phyloP scores from a whole-genome alignment of 2,888 invertebrate genomes.

The Muscina levida region DNA sequence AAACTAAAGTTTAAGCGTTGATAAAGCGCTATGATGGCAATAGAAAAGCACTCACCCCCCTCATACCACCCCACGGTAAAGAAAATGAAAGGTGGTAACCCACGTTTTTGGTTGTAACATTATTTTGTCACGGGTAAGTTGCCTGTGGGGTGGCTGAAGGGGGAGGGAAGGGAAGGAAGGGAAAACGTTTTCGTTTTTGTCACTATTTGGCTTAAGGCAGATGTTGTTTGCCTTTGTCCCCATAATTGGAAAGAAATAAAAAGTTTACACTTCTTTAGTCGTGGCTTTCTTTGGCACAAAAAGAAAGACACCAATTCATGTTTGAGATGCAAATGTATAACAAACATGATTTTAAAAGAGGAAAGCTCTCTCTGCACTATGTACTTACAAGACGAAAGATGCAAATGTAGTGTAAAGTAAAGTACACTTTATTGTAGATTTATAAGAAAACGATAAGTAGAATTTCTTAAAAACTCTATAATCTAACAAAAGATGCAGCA shows the following conservation, averaged over 20 bases:
- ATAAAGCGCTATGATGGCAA: not conserved
- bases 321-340: no score
- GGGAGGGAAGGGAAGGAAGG: not conserved
- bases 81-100: not conserved
- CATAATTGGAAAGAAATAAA: slow-evolving; percentile 16
- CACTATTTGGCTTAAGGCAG: slow-evolving; percentile 18
- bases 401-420: no score
- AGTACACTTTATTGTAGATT: no score
- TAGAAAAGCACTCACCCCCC: not conserved
- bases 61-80: not conserved
- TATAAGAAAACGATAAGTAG: no score
- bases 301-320: not conserved
- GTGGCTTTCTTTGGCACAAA: not conserved
- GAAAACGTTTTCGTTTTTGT: not conserved
- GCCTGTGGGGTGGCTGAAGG: no score
- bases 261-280: not conserved
- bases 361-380: no score
- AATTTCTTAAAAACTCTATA: no score
- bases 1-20: slow-evolving; percentile 33
- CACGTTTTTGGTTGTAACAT: not conserved
- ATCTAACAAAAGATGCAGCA: no score
- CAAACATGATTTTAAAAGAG: no score
- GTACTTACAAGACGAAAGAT: no score
- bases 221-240: not conserved
- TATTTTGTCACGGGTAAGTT: no score